Conservation (phyloP, 2,113 vertebrate species). For the Rostratula benghalensis region DNA sequence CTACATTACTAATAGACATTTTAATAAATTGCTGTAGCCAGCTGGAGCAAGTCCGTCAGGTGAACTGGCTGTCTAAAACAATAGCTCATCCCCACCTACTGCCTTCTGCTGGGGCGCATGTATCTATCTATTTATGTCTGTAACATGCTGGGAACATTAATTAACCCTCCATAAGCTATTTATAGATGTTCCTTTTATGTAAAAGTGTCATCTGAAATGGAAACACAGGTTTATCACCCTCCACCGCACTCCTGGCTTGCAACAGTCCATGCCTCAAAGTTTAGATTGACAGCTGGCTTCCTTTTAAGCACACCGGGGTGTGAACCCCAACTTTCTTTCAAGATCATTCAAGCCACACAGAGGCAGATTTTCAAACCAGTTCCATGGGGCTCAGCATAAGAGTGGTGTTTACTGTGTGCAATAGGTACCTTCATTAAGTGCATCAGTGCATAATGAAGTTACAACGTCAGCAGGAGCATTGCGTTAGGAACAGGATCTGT, state of each 20-base stretch:
- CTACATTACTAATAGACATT: conserved; percentile 23
- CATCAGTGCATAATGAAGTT: not conserved
- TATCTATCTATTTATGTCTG: conserved; percentile 11
- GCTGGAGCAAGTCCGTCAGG: not conserved
- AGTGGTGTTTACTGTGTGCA: not conserved
- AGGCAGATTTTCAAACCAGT: not conserved
- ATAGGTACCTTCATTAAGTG: not conserved
- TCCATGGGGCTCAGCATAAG: not conserved
- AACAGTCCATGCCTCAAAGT: not conserved
- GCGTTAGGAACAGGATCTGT: not conserved
- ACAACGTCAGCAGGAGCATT: fast-evolving
- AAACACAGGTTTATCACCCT: conserved; percentile 6
- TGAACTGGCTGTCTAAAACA: conserved; percentile 22
- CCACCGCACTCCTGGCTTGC: not conserved
- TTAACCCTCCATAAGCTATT: conserved; percentile 32
- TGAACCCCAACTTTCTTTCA: not conserved
- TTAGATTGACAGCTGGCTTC: not conserved
- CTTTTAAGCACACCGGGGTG: not conserved
- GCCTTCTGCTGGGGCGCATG: conserved; percentile 3
- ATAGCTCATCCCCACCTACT: not conserved
- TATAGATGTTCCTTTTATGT: not conserved
- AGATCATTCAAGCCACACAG: not conserved
- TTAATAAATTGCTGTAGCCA: conserved; percentile 9
- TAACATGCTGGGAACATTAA: conserved; percentile 20
- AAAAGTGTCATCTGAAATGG: not conserved